Evolutionary conservation across 2,888 invertebrate species (phyloP), one percentile per base, ranked within the genome.

Genomic region (Pseudanteris insignis): DNA sequence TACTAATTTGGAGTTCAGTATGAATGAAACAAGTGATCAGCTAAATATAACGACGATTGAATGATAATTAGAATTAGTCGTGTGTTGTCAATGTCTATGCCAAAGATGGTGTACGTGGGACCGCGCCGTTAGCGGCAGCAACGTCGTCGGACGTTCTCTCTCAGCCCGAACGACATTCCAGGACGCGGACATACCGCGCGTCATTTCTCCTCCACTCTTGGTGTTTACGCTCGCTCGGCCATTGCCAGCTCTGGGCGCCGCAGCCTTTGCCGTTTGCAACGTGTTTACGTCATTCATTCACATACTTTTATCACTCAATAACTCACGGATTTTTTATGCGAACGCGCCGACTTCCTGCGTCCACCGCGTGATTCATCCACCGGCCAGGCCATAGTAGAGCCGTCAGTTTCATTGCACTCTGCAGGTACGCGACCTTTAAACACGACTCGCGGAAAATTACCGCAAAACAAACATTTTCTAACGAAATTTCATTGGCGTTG

Each of bases 101-200:
- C 18, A 18, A 18, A 18, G 6, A 6, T 18, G 18, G 18, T 6
- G 18, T 3, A 18, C 18, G 18, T 18, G 18, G 4, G 18, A 18
- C 18, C 18, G 18, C 3, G 18, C 18, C 18, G 6, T 4, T 18
- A n/a, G n/a, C n/a, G n/a, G n/a, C n/a, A n/a, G n/a, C n/a, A n/a
- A 66, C 63, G 64, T 64, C 8, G 33, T 33, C 33, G 44, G 18
- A 15, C 30, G 41, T 15, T 4, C 63, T 60, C 61, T 57, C 18
- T 65, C 60, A 40, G 43, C 59, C 47, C 57, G 66, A 61, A 64
- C 66, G 64, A 67, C 72, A 70, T 70, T 72, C 69, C 69, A 67
- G 61, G 65, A 66, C 65, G 66, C 63, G 69, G 68, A 6, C 64
- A 63, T 3, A 51, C 61, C 37, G 64, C 61, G 24, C 26, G 26